A percentile compares a stretch with the other conserved stretches of the same genome.
These are phyloP conservation scores for Thera britannica DNA, from an alignment of 2,888 invertebrate species.

Conservation along the genomic window DNA sequence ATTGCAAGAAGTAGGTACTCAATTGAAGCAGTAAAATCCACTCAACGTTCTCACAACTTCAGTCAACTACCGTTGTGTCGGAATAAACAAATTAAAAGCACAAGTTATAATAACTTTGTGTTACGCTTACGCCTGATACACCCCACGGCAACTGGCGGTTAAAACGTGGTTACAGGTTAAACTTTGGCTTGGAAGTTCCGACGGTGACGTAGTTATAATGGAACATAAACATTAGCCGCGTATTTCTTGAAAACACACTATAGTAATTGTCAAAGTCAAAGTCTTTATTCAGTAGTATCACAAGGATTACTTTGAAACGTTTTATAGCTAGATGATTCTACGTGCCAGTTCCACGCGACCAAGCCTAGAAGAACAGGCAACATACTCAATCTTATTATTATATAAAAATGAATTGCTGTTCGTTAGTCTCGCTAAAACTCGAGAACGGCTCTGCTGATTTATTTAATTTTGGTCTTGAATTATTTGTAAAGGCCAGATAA, in stretches of 20 bases:
- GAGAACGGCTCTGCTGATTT: too few species aligned
- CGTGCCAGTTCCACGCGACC: too few species aligned
- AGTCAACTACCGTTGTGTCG: conserved; percentile 20
- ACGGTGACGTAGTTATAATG: background rate
- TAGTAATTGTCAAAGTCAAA: too few species aligned
- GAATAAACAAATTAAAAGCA: conserved; percentile 37
- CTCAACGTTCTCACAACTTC: conserved; percentile 19
- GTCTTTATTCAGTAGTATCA: too few species aligned
- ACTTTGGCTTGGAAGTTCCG: conserved; percentile 18
- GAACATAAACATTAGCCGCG: background rate
- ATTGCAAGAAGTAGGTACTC: background rate
- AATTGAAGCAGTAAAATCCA: conserved; percentile 10
- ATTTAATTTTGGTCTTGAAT: too few species aligned
- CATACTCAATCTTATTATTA: too few species aligned
- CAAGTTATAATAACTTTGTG: conserved; percentile 42
- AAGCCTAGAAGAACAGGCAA: too few species aligned
- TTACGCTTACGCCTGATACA: conserved; percentile 21
- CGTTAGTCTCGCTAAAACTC: too few species aligned
- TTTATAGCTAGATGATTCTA: too few species aligned
- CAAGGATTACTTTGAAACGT: too few species aligned
- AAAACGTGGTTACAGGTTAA: conserved; percentile 19
- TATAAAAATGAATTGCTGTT: too few species aligned
- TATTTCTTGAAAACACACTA: background rate
- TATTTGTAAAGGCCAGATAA: too few species aligned
- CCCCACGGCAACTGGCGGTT: conserved; percentile 14